Conservation (phyloP, 2,888 invertebrate genomes). For the Conus canariensis region DNA sequence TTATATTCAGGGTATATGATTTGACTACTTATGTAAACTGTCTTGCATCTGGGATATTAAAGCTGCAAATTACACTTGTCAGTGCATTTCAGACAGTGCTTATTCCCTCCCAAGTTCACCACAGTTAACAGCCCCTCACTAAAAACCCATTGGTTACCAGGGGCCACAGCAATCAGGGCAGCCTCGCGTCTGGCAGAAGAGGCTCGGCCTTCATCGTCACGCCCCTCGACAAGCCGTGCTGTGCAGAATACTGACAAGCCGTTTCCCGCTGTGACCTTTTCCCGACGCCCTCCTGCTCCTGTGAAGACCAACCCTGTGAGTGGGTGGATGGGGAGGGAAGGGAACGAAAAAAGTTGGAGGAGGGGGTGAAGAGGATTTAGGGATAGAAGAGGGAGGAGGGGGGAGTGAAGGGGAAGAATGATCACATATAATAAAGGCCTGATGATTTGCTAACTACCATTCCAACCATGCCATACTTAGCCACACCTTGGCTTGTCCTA, state of each 20-base stretch:
- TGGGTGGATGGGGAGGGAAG: background rate
- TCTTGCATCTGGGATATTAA: no score
- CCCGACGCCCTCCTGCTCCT: slow-evolving; percentile 5
- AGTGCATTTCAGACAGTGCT: no score
- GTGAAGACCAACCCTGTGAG: slow-evolving; percentile 55
- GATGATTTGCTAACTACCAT: no score
- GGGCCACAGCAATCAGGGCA: slow-evolving; percentile 81
- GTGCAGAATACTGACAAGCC: background rate
- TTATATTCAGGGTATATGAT: no score
- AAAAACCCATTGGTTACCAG: slow-evolving; percentile 62
- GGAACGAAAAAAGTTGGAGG: background rate
- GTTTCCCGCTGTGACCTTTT: background rate
- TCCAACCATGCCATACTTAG: no score
- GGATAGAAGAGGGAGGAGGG: background rate
- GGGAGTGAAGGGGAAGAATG: background rate
- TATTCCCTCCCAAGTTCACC: no score
- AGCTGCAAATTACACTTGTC: no score
- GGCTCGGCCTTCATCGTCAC: slow-evolving; percentile 38
- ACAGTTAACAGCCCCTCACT: no score
- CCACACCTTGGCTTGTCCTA: no score
- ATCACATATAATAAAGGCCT: no score
- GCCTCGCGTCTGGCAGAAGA: slow-evolving; percentile 74
- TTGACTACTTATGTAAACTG: no score
- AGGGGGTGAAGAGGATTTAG: background rate
- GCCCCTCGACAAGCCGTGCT: slow-evolving; percentile 28